Conservation (phyloP, 1,140 invertebrate genomes). For the Periplaneta americana region DNA sequence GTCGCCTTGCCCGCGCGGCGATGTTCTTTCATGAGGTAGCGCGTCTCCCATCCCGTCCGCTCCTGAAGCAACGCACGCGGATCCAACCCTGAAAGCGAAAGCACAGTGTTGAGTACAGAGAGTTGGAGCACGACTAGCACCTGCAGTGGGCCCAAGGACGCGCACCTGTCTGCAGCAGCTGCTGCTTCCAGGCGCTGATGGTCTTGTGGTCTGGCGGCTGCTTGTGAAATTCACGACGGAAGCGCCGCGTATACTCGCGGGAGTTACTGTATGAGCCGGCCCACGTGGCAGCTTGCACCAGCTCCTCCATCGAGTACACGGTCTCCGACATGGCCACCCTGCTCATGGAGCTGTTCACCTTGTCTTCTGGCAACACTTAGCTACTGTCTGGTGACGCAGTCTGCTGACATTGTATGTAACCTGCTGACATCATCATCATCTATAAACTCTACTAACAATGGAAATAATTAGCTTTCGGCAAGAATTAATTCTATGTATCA, state of each 20-base stretch:
- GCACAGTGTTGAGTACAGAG: no score
- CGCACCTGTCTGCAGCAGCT: not conserved
- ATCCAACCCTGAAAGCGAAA: conserved; percentile 3
- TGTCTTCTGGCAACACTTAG: no score
- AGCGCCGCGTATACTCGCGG: not conserved
- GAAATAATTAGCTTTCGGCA: no score
- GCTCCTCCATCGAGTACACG: not conserved
- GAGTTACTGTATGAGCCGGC: not conserved
- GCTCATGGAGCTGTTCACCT: no score
- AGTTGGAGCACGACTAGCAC: no score
- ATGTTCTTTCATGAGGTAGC: conserved; percentile 51
- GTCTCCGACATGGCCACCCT: not conserved
- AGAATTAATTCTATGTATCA: no score
- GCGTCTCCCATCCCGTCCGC: conserved; percentile 40
- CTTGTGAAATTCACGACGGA: not conserved
- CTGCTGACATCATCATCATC: no score
- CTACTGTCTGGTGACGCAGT: no score
- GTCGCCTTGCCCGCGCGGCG: conserved; percentile 54
- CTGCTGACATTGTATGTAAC: no score
- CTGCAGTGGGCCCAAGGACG: no score
- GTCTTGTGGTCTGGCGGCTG: not conserved
- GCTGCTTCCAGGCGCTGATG: not conserved
- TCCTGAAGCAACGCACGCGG: conserved; percentile 34
- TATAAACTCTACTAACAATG: no score
- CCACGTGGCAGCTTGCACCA: not conserved